Conservation (phyloP, 2,113 vertebrate species). For the Gymnogyps californianus region DNA sequence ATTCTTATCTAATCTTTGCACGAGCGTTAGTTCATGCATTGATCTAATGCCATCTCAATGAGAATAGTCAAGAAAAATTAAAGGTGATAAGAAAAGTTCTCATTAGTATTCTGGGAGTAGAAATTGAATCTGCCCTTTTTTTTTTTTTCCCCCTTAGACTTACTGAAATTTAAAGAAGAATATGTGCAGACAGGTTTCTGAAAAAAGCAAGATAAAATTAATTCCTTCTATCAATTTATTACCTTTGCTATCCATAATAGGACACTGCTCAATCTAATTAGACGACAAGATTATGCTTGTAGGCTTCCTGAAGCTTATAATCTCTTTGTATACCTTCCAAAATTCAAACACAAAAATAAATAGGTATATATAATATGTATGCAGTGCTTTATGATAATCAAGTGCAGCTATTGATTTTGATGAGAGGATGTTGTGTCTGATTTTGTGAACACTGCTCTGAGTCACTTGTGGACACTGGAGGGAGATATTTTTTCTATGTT, state of each 20-base stretch:
- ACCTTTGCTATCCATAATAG: not conserved
- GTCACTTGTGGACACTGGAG: not conserved
- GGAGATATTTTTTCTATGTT: not conserved
- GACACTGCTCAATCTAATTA: not conserved
- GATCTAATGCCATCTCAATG: slow-evolving; percentile 19
- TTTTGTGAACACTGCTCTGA: not conserved
- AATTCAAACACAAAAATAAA: not conserved
- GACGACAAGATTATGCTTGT: not conserved
- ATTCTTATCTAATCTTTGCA: not conserved
- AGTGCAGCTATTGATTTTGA: not conserved
- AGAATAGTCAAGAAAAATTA: not conserved
- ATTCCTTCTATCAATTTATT: not conserved
- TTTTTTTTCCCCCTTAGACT: not conserved
- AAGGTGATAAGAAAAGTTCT: not conserved
- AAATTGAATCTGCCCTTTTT: not conserved
- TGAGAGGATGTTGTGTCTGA: not conserved
- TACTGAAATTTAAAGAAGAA: not conserved
- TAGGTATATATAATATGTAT: not conserved
- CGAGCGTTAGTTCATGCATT: not conserved
- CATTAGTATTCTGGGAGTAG: not conserved
- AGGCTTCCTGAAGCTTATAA: not conserved
- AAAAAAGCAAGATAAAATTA: not conserved
- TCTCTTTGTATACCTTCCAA: not conserved
- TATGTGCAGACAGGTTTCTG: not conserved
- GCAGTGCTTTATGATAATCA: not conserved